Percentiles rank a stretch among this genome's conserved stretches.
These are phyloP conservation scores for Sinocyclocheilus anophthalmus DNA, from an alignment of 2,113 vertebrate genomes.

Conservation along the genomic window DNA sequence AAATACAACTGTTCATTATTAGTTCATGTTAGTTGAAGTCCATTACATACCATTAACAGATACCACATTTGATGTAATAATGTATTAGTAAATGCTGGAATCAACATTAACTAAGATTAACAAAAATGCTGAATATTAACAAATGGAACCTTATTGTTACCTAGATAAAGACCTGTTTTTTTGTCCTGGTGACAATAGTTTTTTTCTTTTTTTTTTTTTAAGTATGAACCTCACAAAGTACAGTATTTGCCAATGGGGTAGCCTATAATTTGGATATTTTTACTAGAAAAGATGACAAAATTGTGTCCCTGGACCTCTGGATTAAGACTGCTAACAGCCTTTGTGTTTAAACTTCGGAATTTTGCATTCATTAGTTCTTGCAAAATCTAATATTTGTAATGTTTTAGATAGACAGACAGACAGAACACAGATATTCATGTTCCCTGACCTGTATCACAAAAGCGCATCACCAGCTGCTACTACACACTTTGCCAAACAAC, in stretches of 20 bases:
- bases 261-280: neutral
- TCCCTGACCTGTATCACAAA: neutral
- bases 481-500: neutral
- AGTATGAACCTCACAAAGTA: neutral
- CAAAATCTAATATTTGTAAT: neutral
- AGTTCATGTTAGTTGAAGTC: no score
- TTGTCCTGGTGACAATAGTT: no score
- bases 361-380: neutral
- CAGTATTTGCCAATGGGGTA: neutral
- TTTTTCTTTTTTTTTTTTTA: neutral
- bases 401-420: neutral
- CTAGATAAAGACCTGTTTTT: no score
- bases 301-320: neutral
- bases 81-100: no score
- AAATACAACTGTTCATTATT: no score
- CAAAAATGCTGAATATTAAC: no score
- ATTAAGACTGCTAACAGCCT: neutral
- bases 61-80: no score
- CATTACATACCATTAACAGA: no score
- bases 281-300: neutral
- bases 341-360: neutral
- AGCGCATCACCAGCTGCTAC: neutral
- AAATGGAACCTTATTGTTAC: neutral
- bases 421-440: neutral
- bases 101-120: no score